Conservation (phyloP, 2,113 vertebrate genomes). For the Cebidichthys violaceus region DNA sequence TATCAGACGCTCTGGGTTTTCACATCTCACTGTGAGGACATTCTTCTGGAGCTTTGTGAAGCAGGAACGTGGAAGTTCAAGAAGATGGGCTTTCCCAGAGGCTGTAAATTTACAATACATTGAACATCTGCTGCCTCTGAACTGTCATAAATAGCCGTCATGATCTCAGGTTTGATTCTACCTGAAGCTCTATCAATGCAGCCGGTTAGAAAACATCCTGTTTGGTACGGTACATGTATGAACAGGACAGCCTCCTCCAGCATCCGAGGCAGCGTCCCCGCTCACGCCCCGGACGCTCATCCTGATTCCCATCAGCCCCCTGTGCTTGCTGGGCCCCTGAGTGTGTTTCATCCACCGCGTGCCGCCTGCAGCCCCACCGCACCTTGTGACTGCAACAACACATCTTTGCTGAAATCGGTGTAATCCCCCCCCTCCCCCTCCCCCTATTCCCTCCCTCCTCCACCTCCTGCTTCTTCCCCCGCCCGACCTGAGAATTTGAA, state of each 20-base stretch:
- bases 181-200: not conserved
- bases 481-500: slow-evolving; percentile 14
- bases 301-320: slow-evolving; percentile 35
- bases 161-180: not conserved
- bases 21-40: slow-evolving; percentile 8
- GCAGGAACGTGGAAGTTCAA: not conserved
- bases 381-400: slow-evolving; percentile 15
- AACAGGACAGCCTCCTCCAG: slow-evolving; percentile 28
- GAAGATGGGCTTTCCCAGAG: not conserved
- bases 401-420: slow-evolving; percentile 21
- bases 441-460: too few species aligned
- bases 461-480: too few species aligned
- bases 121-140: not conserved
- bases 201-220: not conserved
- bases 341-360: not conserved
- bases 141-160: not conserved
- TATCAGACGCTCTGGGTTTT: slow-evolving; percentile 31
- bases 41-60: not conserved
- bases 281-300: slow-evolving; percentile 20
- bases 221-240: slow-evolving; percentile 6
- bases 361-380: not conserved
- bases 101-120: not conserved
- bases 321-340: not conserved
- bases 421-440: not conserved
- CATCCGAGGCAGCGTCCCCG: slow-evolving; percentile 4